Base-by-base conservation (phyloP, 2,113 vertebrate genomes). In the Okapia johnstoni region DNA sequence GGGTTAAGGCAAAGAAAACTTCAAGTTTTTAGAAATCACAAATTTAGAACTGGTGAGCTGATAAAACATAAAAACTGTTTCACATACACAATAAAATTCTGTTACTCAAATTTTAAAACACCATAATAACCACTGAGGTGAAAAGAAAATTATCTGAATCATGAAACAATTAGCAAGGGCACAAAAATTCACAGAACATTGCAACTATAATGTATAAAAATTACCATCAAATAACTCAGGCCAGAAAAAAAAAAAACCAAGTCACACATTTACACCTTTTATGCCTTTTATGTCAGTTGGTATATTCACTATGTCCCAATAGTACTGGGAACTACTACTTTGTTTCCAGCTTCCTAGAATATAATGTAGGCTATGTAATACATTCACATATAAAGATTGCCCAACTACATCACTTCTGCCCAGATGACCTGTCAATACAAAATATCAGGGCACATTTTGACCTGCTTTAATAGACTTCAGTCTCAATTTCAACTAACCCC, bases 11-110 rank as follows among this genome's bases (percentile, higher is more conserved):
- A 97, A 97, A 90, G n/a, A 85, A 94, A 85, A 70, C 1, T 52
- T 81, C 40, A 90, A 77, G 50, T 60, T 96, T 85, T 95, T 80
- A 85, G 13, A 95, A 95, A 70, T 86, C 30, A 97, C 52, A 92
- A 77, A 90, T 85, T 94, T 52, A 93, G 36, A 96, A 93, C 2
- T 76, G 11, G 11, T 91, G 40, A 95, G 48, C 43, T 83, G n/a
- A 95, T 60, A 95, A 94, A 36, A 96, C 50, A 95, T 50, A 26
- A 95, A 97, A 92, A 96, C 33, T 86, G 26, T 86, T 60, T 88
- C 26, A 87, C 12, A 58, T 70, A 21, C 48, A 61, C 60, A 94
- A 85, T n/a, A 94, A 97, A 92, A 96, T 33, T 92, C 19, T 94
- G 46, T 66, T 79, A 93, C 81, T 91, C 52, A 94, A 96, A 54